Evolutionary conservation across 2,797 vertebrate species (phyloP).

Genomic region (Rhincodon typus): DNA sequence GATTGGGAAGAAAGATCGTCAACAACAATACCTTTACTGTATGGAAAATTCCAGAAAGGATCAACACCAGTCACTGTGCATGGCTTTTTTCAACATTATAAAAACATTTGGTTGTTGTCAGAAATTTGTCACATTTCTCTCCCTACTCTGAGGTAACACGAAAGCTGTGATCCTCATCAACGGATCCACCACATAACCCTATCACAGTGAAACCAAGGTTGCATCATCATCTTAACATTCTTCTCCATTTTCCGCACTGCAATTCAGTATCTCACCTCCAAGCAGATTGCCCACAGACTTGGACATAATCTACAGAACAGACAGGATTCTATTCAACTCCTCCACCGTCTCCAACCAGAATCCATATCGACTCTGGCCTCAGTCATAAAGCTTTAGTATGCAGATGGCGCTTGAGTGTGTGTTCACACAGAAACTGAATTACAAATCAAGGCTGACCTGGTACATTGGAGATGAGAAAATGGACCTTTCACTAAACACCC

Average conservation of each 20-base stretch:
- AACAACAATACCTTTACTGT: too few species aligned
- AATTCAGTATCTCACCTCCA: not conserved
- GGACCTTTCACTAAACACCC: not conserved
- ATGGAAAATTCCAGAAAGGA: too few species aligned
- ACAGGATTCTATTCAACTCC: not conserved
- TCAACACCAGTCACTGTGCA: too few species aligned
- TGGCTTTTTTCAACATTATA: too few species aligned
- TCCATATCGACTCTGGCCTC: not conserved
- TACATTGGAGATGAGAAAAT: too few species aligned
- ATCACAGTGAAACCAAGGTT: not conserved
- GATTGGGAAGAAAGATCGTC: too few species aligned
- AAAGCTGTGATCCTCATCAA: not conserved
- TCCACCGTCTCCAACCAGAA: not conserved
- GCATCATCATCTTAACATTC: not conserved
- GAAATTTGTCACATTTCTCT: not conserved
- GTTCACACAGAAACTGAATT: not conserved
- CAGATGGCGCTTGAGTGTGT: not conserved
- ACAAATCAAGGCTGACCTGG: too few species aligned
- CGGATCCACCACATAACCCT: not conserved
- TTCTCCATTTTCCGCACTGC: not conserved
- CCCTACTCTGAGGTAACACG: not conserved
- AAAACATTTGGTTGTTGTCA: not conserved
- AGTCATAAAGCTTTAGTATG: not conserved
- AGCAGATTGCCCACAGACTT: not conserved
- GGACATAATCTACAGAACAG: not conserved